Evolutionary conservation across 2,113 vertebrate genomes (phyloP).

Genomic region (Apteryx mantelli): DNA sequence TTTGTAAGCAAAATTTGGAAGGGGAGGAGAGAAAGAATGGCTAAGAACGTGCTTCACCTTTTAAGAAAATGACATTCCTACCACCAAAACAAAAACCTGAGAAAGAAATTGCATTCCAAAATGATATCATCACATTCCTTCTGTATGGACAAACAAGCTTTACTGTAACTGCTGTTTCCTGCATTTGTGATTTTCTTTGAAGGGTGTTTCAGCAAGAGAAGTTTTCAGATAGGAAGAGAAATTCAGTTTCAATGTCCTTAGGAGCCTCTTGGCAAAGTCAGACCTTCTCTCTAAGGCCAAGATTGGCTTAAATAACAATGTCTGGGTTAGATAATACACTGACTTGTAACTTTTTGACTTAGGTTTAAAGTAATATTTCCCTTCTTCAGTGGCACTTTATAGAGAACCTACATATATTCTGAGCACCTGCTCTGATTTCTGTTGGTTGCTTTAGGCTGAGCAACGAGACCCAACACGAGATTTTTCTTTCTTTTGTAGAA

Average conservation of each 20-base stretch:
- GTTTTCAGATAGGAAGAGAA: slow-evolving; percentile 58
- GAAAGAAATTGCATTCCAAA: slow-evolving; percentile 59
- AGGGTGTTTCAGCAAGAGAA: neutral
- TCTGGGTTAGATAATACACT: neutral
- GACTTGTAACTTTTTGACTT: neutral
- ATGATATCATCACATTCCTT: slow-evolving; percentile 51
- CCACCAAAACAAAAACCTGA: slow-evolving; percentile 59
- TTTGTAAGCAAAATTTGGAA: slow-evolving; percentile 26
- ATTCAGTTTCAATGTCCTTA: neutral
- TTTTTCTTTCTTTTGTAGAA: neutral
- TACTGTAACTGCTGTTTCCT: slow-evolving; percentile 54
- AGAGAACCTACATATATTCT: neutral
- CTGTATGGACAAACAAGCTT: neutral
- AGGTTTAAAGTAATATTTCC: neutral
- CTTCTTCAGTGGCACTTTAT: neutral
- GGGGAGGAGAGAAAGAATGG: neutral
- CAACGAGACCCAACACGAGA: neutral
- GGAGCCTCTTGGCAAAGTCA: slow-evolving; percentile 2
- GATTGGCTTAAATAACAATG: neutral
- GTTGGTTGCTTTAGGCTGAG: neutral
- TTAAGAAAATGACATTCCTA: slow-evolving; percentile 54
- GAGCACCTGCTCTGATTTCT: neutral
- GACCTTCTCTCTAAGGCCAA: neutral
- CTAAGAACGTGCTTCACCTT: slow-evolving; percentile 70
- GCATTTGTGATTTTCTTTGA: slow-evolving; percentile 28